Evolutionary conservation across 1,140 invertebrate genomes (phyloP).

Genomic region (Acromyrmex heyeri): DNA sequence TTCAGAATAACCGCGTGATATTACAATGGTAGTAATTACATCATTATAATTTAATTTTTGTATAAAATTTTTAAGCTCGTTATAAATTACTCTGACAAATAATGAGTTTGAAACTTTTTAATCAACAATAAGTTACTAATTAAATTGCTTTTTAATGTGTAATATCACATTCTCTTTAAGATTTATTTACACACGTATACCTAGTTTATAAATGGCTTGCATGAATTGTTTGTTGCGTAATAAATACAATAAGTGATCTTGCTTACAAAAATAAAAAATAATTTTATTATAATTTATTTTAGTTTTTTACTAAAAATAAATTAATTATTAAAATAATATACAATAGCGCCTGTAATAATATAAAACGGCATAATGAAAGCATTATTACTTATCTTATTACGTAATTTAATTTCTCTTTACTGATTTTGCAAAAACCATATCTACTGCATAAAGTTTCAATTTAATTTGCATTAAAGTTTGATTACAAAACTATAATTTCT

Average conservation of each 20-base stretch:
- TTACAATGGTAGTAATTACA: not conserved
- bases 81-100: not conserved
- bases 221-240: not conserved
- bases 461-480: too few species aligned
- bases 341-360: too few species aligned
- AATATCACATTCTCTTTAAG: not conserved
- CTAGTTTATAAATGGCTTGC: not conserved
- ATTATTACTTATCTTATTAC: not conserved
- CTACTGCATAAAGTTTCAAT: not conserved
- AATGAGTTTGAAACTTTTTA: not conserved
- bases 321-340: not conserved
- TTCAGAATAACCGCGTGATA: not conserved
- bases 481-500: not conserved
- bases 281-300: constrained; percentile 11
- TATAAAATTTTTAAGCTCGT: not conserved
- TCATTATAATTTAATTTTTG: not conserved
- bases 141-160: not conserved
- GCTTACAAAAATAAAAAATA: not conserved
- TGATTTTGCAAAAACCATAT: not conserved
- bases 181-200: not conserved
- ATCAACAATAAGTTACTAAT: not conserved
- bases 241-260: not conserved
- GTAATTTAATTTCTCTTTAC: not conserved
- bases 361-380: not conserved
- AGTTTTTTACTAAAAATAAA: not conserved